Evolutionary conservation across 2,888 invertebrate species (phyloP), one percentile per base, ranked within the genome.

Genomic region (Tetropium fuscum): DNA sequence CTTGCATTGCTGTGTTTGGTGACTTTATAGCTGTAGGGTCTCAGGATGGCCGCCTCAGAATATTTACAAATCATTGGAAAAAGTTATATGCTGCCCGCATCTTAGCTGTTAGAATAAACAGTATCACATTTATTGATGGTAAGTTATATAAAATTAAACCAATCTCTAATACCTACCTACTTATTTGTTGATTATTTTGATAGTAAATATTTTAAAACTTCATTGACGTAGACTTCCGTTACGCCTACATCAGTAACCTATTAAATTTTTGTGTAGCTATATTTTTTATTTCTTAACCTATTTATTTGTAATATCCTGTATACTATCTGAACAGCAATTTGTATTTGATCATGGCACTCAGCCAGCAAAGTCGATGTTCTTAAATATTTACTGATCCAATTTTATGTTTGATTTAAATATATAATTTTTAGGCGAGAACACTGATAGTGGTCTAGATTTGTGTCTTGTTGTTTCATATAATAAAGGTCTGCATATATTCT

Each of bases 1-100:
- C 79, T 6, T 76, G 78, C 51, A 71, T 80, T 49, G 78, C 79
- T 20, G 78, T 77, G n/a, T 74, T 76, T 58, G 75, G 73, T 16
- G 65, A 73, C 4, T 77, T 73, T 36, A 77, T 80, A 61, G 80
- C 80, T 36, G 73, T 80, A 5, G 81, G 81, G 5, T 76, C 78
- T 8, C 78, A 79, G 61, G 79, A 80, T 69, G 81, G 81, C 1
- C 68, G 78, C 44, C 68, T 81, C 13, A 72, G 72, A 60, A 68
- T 81, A 18, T 80, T 71, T 53, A 77, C 73, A 3, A 71, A 69
- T 25, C 63, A 73, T 27, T 80, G 79, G 79, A 72, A 75, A 27
- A 67, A 67, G 15, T 57, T 80, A 3, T 74, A 71, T 58, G 66
- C 69, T 20, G 69, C 74, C 10, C 63, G 80, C 16, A 73, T 77